Base-by-base conservation (phyloP, 2,113 vertebrate species). In the Solenodon paradoxus region DNA sequence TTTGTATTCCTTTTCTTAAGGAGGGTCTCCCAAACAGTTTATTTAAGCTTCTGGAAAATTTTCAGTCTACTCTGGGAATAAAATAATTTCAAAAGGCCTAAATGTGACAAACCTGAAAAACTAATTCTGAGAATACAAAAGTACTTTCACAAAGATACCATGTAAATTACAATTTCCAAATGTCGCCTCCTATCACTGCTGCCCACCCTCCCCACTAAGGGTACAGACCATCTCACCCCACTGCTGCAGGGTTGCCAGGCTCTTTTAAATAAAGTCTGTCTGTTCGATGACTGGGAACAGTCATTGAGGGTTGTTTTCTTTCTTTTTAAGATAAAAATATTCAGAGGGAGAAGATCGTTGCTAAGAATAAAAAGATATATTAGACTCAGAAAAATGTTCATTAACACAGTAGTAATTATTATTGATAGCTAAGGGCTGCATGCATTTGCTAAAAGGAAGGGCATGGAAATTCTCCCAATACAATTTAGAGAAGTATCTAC, bases 1-100 rank as follows among this genome's bases (percentile, higher is more conserved):
- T 96, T 85, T 83, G 9, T 61, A 78, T 89, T 93, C 10, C 79
- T 86, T 96, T 79, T 75, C 55, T 93, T 74, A 68, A 83, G 28
- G 10, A 45, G 32, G 40, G 16, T 22, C 12, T 26, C 32, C 57
- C 22, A 92, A 47, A 71, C 77, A 87, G 47, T 84, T 92, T 72
- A 90, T 84, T 92, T 72, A 90, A 90, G 17, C 17, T 77, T 74
- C 68, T 72, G 74, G 49, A 11, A 94, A 93, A 90, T 80, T 61
- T 57, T 91, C 83, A 59, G 92, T 45, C 13, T 20, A 92, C 6
- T 35, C 22, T 69, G 5, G 22, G 10, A 72, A 64, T 82, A 94
- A 77, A 75, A 45, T 55, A 84, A 42, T 88, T 38, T 53, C 91
- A 32, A 88, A 81, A n/a, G 47, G 15, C 72, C 84, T 38, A 96